Percentiles rank a stretch among this genome's conserved stretches.
These are phyloP conservation scores for Bubalus kerabau DNA, from an alignment of 2,113 vertebrate genomes.

Conservation along the genomic window DNA sequence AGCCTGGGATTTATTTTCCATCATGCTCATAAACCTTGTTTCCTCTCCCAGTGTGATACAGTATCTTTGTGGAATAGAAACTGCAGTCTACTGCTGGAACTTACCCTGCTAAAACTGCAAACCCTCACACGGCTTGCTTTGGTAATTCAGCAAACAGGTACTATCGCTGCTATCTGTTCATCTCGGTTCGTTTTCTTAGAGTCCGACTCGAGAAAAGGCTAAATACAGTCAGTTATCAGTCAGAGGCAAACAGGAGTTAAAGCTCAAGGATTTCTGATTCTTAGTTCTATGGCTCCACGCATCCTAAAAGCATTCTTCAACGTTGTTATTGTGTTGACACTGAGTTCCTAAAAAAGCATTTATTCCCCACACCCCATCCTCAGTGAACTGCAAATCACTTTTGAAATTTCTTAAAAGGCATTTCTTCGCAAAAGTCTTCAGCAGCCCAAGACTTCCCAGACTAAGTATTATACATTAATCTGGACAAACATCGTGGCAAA, in stretches of 20 bases:
- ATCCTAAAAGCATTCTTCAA: conserved; percentile 11
- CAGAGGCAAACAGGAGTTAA: neutral
- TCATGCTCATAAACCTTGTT: neutral
- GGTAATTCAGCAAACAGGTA: neutral
- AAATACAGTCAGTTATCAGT: neutral
- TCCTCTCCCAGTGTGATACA: neutral
- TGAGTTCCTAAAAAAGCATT: neutral
- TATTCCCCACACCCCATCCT: neutral
- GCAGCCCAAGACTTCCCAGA: neutral
- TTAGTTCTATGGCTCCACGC: neutral
- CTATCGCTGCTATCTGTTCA: neutral
- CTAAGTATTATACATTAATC: neutral
- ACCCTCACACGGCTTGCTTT: neutral
- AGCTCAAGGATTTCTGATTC: conserved; percentile 14
- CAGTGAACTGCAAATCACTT: neutral
- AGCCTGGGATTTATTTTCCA: neutral
- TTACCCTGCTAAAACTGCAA: neutral
- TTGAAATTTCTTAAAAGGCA: neutral
- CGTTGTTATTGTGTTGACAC: neutral
- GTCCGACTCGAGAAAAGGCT: neutral
- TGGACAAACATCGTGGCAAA: neutral
- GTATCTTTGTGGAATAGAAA: neutral
- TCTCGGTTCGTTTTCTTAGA: neutral
- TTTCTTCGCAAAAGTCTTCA: neutral
- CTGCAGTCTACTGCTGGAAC: neutral